Base-by-base conservation (phyloP, 2,113 vertebrate species). In the Chrysemys picta region DNA sequence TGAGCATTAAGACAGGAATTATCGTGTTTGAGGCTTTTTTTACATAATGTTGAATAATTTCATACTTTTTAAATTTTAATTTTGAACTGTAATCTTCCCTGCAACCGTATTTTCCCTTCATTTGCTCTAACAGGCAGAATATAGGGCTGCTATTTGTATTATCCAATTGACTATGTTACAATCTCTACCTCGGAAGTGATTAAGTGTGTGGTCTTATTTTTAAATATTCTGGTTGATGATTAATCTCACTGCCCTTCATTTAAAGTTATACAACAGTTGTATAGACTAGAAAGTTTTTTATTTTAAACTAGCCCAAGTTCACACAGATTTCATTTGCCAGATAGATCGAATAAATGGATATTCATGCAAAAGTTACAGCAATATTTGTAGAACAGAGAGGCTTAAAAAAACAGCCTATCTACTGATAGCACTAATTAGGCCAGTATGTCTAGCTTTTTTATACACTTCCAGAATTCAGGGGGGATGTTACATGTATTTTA, bases 321-420 rank as follows among this genome's bases (percentile, higher is more conserved):
- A 69, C 62, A n/a, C 27, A 27, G 62, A 21, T 93, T 85, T 91
- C 12, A 29, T 84, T 94, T 95, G 95, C 97, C 91, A 95, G 92
- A 92, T 81, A 95, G 92, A 91, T 79, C 0, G 16, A 6, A 78
- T 78, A 22, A 7, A 38, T 75, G 47, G 50, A 22, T 1, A 3
- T 78, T 89, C 5, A 3, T 24, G 4, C 4, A 0, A 65, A 11
- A 56, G n/a, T 91, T 84, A 2, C 2, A 45, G 87, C 80, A 82
- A 72, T 8, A 1, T 76, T 85, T 75, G 56, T 42, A 35, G 80
- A 3, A 42, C 49, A 81, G 49, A 27, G 8, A 52, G 82, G 75
- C 93, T 93, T 78, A 84, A 8, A 69, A 83, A 45, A 38, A 0
- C 1, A 1, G 2, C 72, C 83, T 56, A 69, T 69, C 4, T 21